phyloP scores from a whole-genome alignment of 2,888 invertebrate species.

The Troides helena region DNA sequence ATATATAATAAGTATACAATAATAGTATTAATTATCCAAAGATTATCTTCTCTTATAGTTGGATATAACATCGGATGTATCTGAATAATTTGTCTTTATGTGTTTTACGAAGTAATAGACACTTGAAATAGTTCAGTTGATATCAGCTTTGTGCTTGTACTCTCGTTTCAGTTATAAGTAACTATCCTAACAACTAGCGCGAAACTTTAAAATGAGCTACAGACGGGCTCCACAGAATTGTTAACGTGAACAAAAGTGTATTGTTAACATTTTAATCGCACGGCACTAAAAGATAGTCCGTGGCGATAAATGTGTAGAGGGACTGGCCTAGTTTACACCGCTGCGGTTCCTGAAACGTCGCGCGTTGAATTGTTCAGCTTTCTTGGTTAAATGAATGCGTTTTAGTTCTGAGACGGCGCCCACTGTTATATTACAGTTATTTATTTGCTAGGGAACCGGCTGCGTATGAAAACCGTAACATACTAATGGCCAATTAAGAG shows the following conservation, averaged over 20 bases:
- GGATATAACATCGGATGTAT: not conserved
- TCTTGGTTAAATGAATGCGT: constrained; percentile 43
- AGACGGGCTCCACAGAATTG: constrained; percentile 22
- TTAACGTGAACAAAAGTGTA: constrained; percentile 36
- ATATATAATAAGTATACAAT: no score
- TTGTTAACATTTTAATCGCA: constrained; percentile 57
- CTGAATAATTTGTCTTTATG: no score
- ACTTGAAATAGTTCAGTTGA: not conserved
- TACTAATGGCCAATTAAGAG: constrained; percentile 23
- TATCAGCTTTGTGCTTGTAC: not conserved
- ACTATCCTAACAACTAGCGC: constrained; percentile 4
- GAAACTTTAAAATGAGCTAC: constrained; percentile 23
- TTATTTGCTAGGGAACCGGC: constrained; percentile 10
- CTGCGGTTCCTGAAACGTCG: constrained; percentile 33
- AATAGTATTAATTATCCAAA: no score
- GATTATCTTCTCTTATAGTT: no score
- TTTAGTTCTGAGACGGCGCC: constrained; percentile 26
- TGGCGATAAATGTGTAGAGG: constrained; percentile 42
- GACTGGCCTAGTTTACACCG: constrained; percentile 53
- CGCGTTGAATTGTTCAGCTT: constrained; percentile 41
- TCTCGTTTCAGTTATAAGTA: constrained; percentile 2
- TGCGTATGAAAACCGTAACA: not conserved
- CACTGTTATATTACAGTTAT: constrained; percentile 8
- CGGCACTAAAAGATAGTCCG: constrained; percentile 46
- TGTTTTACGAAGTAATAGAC: not conserved